Evolutionary conservation across 2,888 invertebrate genomes (phyloP), one percentile per base, ranked within the genome.

Genomic region (Pammene fasciana): DNA sequence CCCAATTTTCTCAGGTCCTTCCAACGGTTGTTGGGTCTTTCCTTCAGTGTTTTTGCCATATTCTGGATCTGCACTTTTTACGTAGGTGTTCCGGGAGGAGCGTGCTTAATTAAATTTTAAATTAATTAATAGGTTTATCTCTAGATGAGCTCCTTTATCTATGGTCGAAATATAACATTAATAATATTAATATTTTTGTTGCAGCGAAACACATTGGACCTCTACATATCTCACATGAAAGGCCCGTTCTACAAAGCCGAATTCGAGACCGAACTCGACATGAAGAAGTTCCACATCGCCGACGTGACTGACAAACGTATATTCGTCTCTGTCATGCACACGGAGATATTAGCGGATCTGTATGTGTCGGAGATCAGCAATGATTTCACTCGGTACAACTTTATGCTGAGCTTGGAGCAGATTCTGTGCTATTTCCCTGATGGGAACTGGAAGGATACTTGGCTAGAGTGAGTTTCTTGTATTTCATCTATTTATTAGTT

Each of bases 361-460:
- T 98, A 97, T 80, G 95, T 97, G 62, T 97, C 97, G 0, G 96
- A 96, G 82, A 90, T 93, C 72, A 93, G 94, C 82, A 93, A 94
- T 75, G 93, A 95, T 68, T 94, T 93, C 71, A 93, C 93, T 4
- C 94, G 94, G 72, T 94, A 95, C 77, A 94, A 94, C 78, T 98
- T 97, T 81, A 94, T 95, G 0, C 86, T 97, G 72, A 97, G 97
- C 6, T 88, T 98, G 74, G 95, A 96, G 77, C 94, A 96, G 77
- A 94, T 98, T 64, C 93, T 98, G 75, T 97, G 96, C 76, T 97
- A 96, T 85, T 97, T 97, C 83, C 97, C 97, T 0, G 96, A 96
- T 79, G 94, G 94, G 10, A 96, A 96, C 50, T 97, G 96, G 95
- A 95, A 95, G 78, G 94, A 95, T 75, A 96, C 96, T 71, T 97